A percentile compares a stretch with the other conserved stretches of the same genome.
Evolutionary conservation across 2,113 vertebrate genomes (phyloP).

Genomic region (Leptocoma aspasia): DNA sequence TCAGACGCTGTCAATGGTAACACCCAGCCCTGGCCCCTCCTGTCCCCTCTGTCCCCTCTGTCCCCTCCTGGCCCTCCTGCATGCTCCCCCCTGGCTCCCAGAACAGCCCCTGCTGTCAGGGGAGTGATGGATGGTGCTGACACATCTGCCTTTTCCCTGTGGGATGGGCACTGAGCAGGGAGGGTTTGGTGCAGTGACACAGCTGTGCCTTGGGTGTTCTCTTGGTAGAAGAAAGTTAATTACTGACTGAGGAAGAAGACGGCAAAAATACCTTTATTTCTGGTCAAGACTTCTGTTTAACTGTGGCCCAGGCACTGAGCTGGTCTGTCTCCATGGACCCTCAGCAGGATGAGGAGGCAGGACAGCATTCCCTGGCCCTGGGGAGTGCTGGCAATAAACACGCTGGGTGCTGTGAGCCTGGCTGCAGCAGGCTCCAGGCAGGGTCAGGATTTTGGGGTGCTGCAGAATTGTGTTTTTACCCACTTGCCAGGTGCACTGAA

Average conservation of each 20-base stretch:
- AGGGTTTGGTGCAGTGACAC: not conserved
- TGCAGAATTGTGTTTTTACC: not conserved
- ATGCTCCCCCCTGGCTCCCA: not conserved
- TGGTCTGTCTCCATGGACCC: fast-evolving
- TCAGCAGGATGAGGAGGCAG: not conserved
- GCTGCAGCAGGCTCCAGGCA: not conserved
- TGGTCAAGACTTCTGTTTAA: not conserved
- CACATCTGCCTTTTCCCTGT: fast-evolving
- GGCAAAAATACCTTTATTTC: not conserved
- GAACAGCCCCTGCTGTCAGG: not conserved
- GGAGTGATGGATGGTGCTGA: not conserved
- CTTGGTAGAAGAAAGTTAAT: not conserved
- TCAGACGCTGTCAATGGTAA: slow-evolving; percentile 80
- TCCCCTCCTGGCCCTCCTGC: not conserved
- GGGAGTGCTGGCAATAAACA: fast-evolving
- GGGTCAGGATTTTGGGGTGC: not conserved
- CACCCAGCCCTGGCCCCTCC: not conserved
- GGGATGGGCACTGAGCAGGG: fast-evolving
- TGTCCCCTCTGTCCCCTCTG: not conserved
- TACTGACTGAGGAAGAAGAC: not conserved
- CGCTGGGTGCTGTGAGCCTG: not conserved
- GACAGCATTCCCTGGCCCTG: not conserved
- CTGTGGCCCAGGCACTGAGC: not conserved
- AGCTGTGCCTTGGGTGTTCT: not conserved
- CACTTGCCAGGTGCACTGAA: not conserved